Conservation (phyloP, 2,113 vertebrate species). For the Alosa alosa region DNA sequence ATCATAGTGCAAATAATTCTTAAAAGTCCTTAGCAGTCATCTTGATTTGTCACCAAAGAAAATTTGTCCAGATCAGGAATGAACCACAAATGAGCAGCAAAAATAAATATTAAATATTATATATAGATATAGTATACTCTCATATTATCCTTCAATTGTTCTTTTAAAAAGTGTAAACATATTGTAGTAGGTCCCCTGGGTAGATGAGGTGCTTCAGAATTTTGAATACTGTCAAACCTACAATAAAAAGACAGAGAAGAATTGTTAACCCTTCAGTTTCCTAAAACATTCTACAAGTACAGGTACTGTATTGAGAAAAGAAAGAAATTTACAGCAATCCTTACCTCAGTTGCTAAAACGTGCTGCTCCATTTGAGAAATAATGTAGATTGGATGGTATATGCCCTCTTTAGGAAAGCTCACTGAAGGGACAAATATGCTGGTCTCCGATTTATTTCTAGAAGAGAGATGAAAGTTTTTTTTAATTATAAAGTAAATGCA, state of each 20-base stretch:
- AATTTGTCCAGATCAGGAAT: slow-evolving; percentile 42
- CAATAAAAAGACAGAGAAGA: background rate
- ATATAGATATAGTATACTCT: slow-evolving; percentile 48
- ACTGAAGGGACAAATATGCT: slow-evolving; percentile 54
- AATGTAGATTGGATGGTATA: slow-evolving; percentile 73
- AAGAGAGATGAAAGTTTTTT: background rate
- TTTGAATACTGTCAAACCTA: slow-evolving; percentile 55
- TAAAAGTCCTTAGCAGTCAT: slow-evolving; percentile 49
- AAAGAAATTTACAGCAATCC: background rate
- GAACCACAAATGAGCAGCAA: slow-evolving; percentile 62
- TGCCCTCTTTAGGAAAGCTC: slow-evolving; percentile 63
- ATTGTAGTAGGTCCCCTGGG: slow-evolving; percentile 30
- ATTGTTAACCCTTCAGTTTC: background rate
- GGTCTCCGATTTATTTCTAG: slow-evolving; percentile 57
- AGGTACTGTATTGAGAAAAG: background rate
- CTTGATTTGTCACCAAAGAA: slow-evolving; percentile 43
- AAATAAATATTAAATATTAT: slow-evolving; percentile 76
- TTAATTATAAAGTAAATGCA: background rate
- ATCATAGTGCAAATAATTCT: slow-evolving; percentile 71
- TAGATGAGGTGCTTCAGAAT: slow-evolving; percentile 41
- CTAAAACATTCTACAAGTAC: background rate
- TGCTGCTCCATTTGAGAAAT: slow-evolving; percentile 70
- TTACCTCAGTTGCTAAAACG: slow-evolving; percentile 82
- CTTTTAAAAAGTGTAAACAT: slow-evolving; percentile 57
- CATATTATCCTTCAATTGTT: slow-evolving; percentile 46